Evolutionary conservation across 1,140 invertebrate genomes (phyloP).

Genomic region (Drosophila pallidifrons): DNA sequence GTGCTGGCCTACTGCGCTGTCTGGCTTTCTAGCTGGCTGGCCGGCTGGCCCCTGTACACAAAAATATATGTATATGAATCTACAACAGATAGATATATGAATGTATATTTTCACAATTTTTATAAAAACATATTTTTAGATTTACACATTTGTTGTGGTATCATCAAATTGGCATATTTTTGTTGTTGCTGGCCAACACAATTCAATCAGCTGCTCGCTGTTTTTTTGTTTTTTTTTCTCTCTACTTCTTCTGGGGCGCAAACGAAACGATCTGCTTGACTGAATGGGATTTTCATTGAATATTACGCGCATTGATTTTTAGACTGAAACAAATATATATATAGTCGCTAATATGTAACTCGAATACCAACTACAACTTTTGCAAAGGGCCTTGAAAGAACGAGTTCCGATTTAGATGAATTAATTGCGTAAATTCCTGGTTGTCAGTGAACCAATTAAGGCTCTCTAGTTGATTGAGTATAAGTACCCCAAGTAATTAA

Average conservation of each 20-base stretch:
- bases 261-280: constrained; percentile 44
- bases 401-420: constrained; percentile 5
- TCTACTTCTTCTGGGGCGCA: not conserved
- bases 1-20: constrained; percentile 68
- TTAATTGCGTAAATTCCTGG: constrained; percentile 12
- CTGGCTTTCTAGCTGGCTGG: not conserved
- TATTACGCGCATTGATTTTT: constrained; percentile 39
- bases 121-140: constrained; percentile 72
- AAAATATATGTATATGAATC: constrained; percentile 28
- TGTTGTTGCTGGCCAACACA: constrained; percentile 77
- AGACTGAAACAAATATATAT: not conserved
- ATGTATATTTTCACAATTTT: constrained; percentile 60
- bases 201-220: constrained; percentile 77
- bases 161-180: constrained; percentile 81
- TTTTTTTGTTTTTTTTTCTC: not conserved
- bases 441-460: constrained; percentile 25
- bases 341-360: not conserved
- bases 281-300: constrained; percentile 57
- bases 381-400: constrained; percentile 23
- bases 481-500: constrained; percentile 5
- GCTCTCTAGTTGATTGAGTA: constrained; percentile 25
- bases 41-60: constrained; percentile 43
- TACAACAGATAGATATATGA: constrained; percentile 21
- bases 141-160: constrained; percentile 80
- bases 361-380: not conserved